Evolutionary conservation across 37 sponge, comb jelly and placozoan genomes (phyloP).

Genomic region (Axinella damicornis): DNA sequence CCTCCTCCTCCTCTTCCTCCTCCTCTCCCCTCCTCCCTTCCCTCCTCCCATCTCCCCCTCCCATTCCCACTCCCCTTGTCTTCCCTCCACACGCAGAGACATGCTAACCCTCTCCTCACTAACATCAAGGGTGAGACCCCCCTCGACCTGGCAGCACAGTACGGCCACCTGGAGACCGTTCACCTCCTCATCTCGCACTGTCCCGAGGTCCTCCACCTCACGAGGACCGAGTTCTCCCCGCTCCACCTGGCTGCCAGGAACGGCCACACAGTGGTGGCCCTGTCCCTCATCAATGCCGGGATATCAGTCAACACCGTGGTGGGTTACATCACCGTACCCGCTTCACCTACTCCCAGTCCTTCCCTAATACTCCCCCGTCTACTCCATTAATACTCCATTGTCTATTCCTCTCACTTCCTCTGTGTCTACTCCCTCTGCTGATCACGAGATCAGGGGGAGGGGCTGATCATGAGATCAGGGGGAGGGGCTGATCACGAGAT

Average conservation of each 20-base stretch:
- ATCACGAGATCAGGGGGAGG: no score
- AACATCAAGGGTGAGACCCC: conserved; percentile 70
- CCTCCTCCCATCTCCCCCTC: no score
- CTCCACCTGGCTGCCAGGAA: conserved; percentile 89
- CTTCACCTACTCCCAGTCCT: no score
- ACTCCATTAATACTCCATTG: not conserved
- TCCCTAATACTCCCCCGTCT: no score
- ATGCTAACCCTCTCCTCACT: conserved; percentile 57
- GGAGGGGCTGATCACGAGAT: no score
- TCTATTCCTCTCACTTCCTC: conserved; percentile 17
- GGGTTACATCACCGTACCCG: no score
- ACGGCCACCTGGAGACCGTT: conserved; percentile 76
- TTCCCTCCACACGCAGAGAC: conserved; percentile 28
- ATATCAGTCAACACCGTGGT: conserved; percentile 75
- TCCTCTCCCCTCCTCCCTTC: not conserved
- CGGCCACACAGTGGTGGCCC: conserved; percentile 75
- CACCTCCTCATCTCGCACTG: conserved; percentile 67
- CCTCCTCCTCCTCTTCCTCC: no score
- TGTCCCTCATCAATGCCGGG: conserved; percentile 78
- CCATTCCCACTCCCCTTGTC: not conserved
- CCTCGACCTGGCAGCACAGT: conserved; percentile 78
- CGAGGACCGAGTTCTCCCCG: conserved; percentile 50
- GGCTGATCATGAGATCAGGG: no score
- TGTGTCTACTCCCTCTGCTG: not conserved
- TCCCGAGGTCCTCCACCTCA: conserved; percentile 48